A percentile compares a stretch with the other conserved stretches of the same genome.
Evolutionary conservation across 2,888 invertebrate species (phyloP).

Genomic region (Caenorhabditis wallacei): DNA sequence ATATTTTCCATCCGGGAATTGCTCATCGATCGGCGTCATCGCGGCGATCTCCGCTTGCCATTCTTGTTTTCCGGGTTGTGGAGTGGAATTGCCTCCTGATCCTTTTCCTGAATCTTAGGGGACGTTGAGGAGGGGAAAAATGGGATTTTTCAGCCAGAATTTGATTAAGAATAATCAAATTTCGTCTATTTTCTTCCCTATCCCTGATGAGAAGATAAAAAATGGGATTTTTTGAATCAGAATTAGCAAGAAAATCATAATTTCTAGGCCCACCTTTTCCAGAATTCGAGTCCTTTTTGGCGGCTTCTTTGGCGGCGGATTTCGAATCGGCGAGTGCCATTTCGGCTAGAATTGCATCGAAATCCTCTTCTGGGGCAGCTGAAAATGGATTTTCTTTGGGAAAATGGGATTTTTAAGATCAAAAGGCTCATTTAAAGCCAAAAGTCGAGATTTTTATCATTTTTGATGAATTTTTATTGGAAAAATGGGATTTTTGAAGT

Average conservation of each 20-base stretch:
- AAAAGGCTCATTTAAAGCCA: too few species aligned
- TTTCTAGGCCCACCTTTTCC: conserved; percentile 20
- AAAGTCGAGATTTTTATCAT: too few species aligned
- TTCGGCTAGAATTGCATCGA: conserved; percentile 81
- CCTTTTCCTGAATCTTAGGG: conserved; percentile 24
- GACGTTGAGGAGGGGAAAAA: neutral
- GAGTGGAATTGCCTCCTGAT: conserved; percentile 7
- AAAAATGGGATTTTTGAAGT: too few species aligned
- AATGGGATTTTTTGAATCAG: too few species aligned
- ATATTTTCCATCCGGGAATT: conserved; percentile 91
- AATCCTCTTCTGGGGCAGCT: conserved; percentile 75
- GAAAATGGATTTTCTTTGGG: too few species aligned
- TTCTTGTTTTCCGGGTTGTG: conserved; percentile 36
- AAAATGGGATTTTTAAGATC: too few species aligned
- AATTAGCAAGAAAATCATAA: too few species aligned
- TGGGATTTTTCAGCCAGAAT: neutral
- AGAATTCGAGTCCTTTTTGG: conserved; percentile 64
- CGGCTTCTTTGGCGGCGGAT: conserved; percentile 70
- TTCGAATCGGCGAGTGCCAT: conserved; percentile 74
- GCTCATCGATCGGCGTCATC: conserved; percentile 86
- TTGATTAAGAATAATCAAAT: too few species aligned
- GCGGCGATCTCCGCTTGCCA: conserved; percentile 76
- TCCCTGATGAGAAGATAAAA: too few species aligned
- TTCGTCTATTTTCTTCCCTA: too few species aligned
- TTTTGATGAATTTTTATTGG: too few species aligned